Evolutionary conservation across 2,888 invertebrate species (phyloP), one percentile per base, ranked within the genome.

Genomic region (Unio delphinus): DNA sequence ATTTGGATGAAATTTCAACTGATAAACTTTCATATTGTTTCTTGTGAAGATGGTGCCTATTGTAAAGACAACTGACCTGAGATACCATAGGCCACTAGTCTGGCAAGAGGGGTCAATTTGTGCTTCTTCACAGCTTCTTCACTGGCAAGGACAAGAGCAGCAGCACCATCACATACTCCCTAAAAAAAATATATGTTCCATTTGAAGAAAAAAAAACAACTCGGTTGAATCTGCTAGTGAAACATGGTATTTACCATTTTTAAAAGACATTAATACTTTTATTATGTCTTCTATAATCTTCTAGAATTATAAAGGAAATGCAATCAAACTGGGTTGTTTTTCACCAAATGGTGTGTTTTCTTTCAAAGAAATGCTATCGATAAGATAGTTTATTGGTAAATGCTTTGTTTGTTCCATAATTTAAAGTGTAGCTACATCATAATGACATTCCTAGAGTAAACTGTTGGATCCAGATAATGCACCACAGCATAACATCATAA

Each of bases 91-190:
- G 95, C 97, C 15, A 96, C 94, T 26, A 99, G 92, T 72, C 98
- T 93, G 1, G 98, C 99, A 68, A 99, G 91, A 0, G 99, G 99
- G 86, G 93, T 95, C 64, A 98, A 92, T 78, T 93, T 94, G 84
- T 95, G 92, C 81, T 94, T 90, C 87, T 95, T 95, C 0, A 96
- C 93, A 0, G 97, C 96, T 72, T 94, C 95, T 90, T 99, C 99
- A 82, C 95, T 95, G 56, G 98, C 98, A 65, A 99, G 89, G 23
- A 99, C 92, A 2, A 99, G 91, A 30, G 97, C 95, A 6, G 95
- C 96, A 1, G 99, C 99, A n/a, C 99, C 99, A 91, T 99, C 99
- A 87, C 95, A 95, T 84, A 99, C 94, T 76, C 99, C 99, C 96
- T 96, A 87, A n/a, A 89, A 68, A 57, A 45, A 17, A 28, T n/a